Conservation (phyloP, 2,797 vertebrate species). For the Mareca penelope region DNA sequence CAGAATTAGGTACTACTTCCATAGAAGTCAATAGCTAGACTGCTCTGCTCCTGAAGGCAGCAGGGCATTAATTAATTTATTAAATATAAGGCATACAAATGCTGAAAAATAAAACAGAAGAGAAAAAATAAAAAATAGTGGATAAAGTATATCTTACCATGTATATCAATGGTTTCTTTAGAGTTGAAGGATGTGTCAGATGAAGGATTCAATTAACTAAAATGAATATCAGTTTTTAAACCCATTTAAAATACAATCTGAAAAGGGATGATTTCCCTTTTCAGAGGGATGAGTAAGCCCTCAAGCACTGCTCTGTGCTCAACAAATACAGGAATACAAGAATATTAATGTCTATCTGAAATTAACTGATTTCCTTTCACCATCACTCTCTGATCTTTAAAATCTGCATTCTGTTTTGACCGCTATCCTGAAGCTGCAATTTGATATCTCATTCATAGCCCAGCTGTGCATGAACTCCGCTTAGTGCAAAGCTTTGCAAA, state of each 20-base stretch:
- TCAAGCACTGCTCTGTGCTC: neutral
- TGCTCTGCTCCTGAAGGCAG: neutral
- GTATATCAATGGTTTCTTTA: neutral
- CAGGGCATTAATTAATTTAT: neutral
- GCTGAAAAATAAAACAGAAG: neutral
- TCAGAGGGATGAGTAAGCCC: neutral
- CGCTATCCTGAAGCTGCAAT: slow-evolving; percentile 8
- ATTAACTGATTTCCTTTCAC: slow-evolving; percentile 16
- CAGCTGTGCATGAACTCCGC: slow-evolving; percentile 72
- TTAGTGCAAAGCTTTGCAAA: slow-evolving; percentile 79
- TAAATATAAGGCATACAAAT: neutral
- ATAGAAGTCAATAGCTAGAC: neutral
- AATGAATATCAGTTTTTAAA: neutral
- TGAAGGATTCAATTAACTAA: neutral
- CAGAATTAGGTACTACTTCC: neutral
- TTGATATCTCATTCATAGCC: slow-evolving; percentile 72
- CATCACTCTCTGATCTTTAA: neutral
- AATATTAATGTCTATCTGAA: neutral
- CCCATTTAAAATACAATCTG: neutral
- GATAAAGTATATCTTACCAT: neutral
- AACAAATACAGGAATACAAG: neutral
- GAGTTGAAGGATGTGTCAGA: neutral
- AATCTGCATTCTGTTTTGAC: slow-evolving; percentile 35
- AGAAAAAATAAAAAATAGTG: neutral
- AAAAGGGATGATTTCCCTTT: neutral